Evolutionary conservation across 2,113 vertebrate genomes (phyloP).

Genomic region (Malurus alboscapulatus): DNA sequence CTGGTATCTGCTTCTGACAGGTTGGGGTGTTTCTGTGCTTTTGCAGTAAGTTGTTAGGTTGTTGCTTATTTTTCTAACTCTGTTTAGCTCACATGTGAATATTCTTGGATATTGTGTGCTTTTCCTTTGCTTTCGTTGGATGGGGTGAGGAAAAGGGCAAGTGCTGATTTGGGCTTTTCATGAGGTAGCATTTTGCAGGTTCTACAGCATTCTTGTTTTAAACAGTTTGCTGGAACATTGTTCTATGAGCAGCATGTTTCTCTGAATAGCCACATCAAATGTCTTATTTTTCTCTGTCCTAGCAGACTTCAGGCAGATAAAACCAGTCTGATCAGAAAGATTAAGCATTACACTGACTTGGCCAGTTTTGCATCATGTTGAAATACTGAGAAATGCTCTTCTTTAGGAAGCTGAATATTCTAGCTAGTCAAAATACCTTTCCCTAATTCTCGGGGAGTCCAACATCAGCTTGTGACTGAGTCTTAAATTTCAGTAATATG

Average conservation of each 20-base stretch:
- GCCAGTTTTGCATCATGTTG: neutral
- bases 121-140: neutral
- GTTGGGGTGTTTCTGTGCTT: neutral
- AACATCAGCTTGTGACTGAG: neutral
- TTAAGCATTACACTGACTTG: neutral
- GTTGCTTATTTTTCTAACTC: neutral
- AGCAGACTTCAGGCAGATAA: neutral
- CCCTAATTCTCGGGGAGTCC: neutral
- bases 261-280: neutral
- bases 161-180: neutral
- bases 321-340: neutral
- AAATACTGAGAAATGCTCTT: neutral
- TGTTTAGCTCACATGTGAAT: neutral
- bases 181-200: neutral
- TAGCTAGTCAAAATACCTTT: neutral
- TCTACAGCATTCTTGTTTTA: neutral
- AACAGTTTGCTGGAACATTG: neutral
- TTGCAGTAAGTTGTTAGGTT: neutral
- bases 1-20: neutral
- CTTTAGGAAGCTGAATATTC: neutral
- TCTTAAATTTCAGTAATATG: neutral
- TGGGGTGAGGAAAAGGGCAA: neutral
- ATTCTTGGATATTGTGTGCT: neutral
- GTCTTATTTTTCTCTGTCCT: neutral
- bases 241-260: neutral